phyloP scores from a whole-genome alignment of 2,797 vertebrate genomes.

The Limnodromus scolopaceus region DNA sequence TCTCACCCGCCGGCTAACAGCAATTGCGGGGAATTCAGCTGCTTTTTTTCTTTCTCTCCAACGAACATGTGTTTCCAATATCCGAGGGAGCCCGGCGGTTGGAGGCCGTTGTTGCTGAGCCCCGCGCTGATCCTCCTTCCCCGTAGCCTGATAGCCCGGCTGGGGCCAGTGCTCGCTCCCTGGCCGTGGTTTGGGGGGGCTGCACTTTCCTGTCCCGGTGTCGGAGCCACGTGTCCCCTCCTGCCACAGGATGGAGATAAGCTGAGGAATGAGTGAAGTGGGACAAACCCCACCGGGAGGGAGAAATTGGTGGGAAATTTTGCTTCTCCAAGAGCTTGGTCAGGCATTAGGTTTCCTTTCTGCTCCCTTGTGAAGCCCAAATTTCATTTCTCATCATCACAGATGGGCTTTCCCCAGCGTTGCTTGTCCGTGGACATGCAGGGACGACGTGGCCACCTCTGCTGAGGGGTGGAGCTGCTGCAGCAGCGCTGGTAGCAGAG shows the following conservation, averaged over 20 bases:
- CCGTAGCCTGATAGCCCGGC: not conserved
- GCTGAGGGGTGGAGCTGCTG: not conserved
- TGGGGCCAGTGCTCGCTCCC: not conserved
- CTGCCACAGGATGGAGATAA: not conserved
- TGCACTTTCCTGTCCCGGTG: not conserved
- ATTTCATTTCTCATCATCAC: accelerated
- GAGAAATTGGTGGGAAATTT: not conserved
- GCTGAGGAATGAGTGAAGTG: not conserved
- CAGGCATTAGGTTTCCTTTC: not conserved
- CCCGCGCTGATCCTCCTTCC: not conserved
- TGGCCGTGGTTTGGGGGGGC: not conserved
- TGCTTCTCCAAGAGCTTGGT: not conserved
- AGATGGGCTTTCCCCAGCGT: not conserved
- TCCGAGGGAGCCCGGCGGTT: not conserved
- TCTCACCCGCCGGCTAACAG: constrained; percentile 43
- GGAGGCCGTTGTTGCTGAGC: constrained; percentile 39
- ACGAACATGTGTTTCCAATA: constrained; percentile 74
- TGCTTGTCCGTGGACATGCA: accelerated
- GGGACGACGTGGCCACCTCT: not conserved
- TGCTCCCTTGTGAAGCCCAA: not conserved
- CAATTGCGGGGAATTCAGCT: constrained; percentile 38
- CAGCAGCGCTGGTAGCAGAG: not conserved
- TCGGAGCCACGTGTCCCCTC: not conserved
- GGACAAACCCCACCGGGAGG: accelerated
- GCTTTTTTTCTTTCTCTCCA: constrained; percentile 41